phyloP scores from a whole-genome alignment of 2,888 invertebrate species.

The Apodemia mormo region DNA sequence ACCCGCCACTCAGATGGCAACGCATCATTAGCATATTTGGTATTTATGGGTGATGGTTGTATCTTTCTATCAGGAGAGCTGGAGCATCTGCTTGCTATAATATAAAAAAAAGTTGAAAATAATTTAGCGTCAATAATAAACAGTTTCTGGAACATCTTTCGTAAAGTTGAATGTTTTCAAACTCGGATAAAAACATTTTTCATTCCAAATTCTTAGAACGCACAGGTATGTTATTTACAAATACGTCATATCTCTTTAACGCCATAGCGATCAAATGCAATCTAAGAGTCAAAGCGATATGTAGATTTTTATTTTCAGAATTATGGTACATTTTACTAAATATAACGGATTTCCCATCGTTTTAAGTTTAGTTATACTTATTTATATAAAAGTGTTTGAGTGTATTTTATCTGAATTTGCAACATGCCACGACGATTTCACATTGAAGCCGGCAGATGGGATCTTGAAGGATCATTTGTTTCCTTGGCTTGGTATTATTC shows the following conservation, averaged over 20 bases:
- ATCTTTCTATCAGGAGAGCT: too few relatives aligned
- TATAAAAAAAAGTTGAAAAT: too few relatives aligned
- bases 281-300: background rate
- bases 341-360: background rate
- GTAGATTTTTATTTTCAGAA: background rate
- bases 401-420: slow-evolving; percentile 50
- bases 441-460: slow-evolving; percentile 61
- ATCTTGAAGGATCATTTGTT: slow-evolving; percentile 59
- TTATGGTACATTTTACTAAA: background rate
- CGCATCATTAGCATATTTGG: too few relatives aligned
- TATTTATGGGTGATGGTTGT: too few relatives aligned
- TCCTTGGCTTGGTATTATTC: slow-evolving; percentile 64
- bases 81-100: too few relatives aligned
- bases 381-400: background rate
- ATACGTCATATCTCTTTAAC: background rate
- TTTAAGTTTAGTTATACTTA: background rate
- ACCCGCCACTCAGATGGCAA: too few relatives aligned
- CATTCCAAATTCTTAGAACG: background rate
- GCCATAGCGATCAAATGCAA: background rate
- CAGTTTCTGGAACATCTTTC: too few relatives aligned
- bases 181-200: too few relatives aligned
- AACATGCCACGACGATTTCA: slow-evolving; percentile 63
- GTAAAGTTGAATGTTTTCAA: too few relatives aligned
- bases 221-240: background rate
- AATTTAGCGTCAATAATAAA: too few relatives aligned